Percentiles rank a stretch among this genome's conserved stretches.
Evolutionary conservation across 37 sponge, comb jelly and placozoan genomes (phyloP).

Genomic region (Spongia lamella): DNA sequence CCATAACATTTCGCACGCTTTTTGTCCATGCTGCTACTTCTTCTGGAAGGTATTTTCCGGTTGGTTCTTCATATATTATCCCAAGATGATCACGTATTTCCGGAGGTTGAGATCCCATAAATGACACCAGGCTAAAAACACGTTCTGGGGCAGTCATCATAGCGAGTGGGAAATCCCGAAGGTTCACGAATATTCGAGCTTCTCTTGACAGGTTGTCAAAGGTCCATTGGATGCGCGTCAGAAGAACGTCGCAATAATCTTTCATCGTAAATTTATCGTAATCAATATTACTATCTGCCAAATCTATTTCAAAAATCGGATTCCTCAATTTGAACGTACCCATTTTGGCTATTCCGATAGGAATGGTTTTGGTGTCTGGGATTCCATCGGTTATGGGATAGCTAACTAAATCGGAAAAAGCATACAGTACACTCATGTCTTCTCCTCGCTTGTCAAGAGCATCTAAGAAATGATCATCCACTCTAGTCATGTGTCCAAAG

Average conservation of each 20-base stretch:
- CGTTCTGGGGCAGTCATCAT: constrained; percentile 64
- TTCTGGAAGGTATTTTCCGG: constrained; percentile 77
- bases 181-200: constrained; percentile 65
- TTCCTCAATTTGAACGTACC: constrained; percentile 62
- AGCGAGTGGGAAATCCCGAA: constrained; percentile 74
- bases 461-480: constrained; percentile 79
- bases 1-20: constrained; percentile 65
- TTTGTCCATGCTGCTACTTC: constrained; percentile 82
- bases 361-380: constrained; percentile 60
- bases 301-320: constrained; percentile 75
- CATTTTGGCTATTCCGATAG: constrained; percentile 59
- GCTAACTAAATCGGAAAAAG: constrained; percentile 74
- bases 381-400: constrained; percentile 22
- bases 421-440: constrained; percentile 47
- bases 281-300: constrained; percentile 28
- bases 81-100: constrained; percentile 50
- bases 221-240: constrained; percentile 64
- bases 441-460: constrained; percentile 42
- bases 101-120: constrained; percentile 55
- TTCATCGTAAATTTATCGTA: constrained; percentile 62
- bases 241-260: constrained; percentile 55
- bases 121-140: constrained; percentile 53
- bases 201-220: constrained; percentile 21
- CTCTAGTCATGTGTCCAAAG: constrained; percentile 66
- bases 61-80: constrained; percentile 74